A percentile compares a stretch with the other conserved stretches of the same genome.
These are phyloP conservation scores for Hyalella azteca DNA, from an alignment of 2,888 invertebrate species.

Conservation along the genomic window DNA sequence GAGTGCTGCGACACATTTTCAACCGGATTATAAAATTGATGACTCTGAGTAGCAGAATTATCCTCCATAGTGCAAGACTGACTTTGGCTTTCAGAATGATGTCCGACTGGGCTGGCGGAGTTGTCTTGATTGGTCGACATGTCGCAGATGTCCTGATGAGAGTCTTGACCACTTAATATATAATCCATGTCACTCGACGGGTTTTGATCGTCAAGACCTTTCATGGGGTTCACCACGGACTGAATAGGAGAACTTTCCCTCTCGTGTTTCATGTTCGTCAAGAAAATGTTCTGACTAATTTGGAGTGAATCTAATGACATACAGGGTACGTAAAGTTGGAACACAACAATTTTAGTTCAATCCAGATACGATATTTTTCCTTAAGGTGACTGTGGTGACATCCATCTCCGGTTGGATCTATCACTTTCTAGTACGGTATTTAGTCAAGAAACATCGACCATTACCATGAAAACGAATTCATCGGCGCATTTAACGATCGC, in stretches of 20 bases:
- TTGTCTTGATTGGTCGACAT: background rate
- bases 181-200: slow-evolving; percentile 1
- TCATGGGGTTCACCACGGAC: slow-evolving; percentile 1
- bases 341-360: too few species aligned
- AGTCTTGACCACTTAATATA: background rate
- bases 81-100: background rate
- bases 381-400: too few species aligned
- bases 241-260: slow-evolving; percentile 24
- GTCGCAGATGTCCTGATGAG: background rate
- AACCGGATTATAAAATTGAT: background rate
- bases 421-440: too few species aligned
- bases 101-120: background rate
- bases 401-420: too few species aligned
- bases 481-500: too few species aligned
- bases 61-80: background rate
- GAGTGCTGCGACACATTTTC: background rate
- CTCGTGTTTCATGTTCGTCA: background rate
- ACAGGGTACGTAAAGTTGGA: too few species aligned
- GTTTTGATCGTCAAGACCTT: background rate
- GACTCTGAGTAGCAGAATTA: background rate
- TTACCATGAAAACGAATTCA: too few species aligned
- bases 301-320: too few species aligned
- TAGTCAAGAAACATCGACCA: too few species aligned
- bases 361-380: too few species aligned
- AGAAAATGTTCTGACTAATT: background rate